Evolutionary conservation across 2,113 vertebrate species (phyloP).

Genomic region (Syrrhaptes paradoxus): DNA sequence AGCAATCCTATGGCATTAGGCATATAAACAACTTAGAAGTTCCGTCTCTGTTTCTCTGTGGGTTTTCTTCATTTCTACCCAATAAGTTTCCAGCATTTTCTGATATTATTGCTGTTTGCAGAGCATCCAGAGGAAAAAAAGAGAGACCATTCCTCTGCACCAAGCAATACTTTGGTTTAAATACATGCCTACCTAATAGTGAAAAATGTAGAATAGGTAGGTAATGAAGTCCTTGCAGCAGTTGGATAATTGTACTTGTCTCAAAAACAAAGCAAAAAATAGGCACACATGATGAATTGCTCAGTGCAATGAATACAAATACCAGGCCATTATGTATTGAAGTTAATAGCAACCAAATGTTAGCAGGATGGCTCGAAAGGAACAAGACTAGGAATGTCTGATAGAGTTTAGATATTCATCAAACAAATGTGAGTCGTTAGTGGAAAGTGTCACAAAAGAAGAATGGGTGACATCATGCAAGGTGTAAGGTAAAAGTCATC

Average conservation of each 20-base stretch:
- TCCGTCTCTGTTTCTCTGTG: neutral
- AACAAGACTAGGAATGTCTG: constrained; percentile 40
- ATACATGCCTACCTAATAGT: neutral
- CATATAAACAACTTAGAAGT: neutral
- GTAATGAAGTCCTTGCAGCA: neutral
- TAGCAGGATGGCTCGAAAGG: constrained; percentile 28
- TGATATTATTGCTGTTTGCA: neutral
- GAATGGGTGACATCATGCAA: constrained; percentile 29
- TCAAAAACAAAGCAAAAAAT: neutral
- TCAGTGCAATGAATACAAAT: constrained; percentile 43
- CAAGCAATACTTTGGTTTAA: neutral
- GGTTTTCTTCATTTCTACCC: neutral
- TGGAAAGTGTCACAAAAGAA: constrained; percentile 50
- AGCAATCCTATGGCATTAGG: neutral
- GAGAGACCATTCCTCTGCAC: neutral
- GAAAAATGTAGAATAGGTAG: constrained; percentile 3
- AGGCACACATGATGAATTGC: constrained; percentile 1
- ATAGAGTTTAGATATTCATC: constrained; percentile 59
- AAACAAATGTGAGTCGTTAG: constrained; percentile 49
- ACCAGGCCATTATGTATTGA: constrained; percentile 37
- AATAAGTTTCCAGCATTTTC: neutral
- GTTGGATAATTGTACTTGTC: constrained; percentile 8
- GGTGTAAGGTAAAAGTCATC: constrained; percentile 50
- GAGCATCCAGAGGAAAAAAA: neutral
- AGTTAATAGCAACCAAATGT: constrained; percentile 65